Conservation (phyloP, 2,113 vertebrate species). For the Anguilla rostrata region DNA sequence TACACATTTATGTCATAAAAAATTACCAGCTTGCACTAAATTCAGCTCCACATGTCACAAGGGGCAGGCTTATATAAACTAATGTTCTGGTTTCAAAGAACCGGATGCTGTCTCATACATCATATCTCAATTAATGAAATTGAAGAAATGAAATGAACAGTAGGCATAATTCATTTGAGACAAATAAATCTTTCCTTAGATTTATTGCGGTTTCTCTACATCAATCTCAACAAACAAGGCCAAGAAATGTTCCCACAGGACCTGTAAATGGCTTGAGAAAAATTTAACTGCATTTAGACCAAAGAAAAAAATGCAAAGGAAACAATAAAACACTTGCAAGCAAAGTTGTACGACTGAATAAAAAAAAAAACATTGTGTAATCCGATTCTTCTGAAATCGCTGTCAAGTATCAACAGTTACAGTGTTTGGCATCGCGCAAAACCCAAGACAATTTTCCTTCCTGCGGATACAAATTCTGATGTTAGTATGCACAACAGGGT, state of each 20-base stretch:
- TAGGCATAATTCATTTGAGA: constrained; percentile 20
- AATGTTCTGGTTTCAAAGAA: constrained; percentile 50
- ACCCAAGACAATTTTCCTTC: not conserved
- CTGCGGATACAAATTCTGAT: not conserved
- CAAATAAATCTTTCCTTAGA: constrained; percentile 23
- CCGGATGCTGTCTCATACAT: constrained; percentile 25
- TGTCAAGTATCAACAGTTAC: not conserved
- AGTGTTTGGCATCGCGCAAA: not conserved
- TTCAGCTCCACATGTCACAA: constrained; percentile 20
- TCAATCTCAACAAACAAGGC: not conserved
- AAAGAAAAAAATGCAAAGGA: not conserved
- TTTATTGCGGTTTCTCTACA: not conserved
- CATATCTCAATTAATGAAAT: not conserved
- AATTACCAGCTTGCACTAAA: constrained; percentile 30
- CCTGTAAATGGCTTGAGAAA: not conserved
- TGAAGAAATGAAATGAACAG: constrained; percentile 15
- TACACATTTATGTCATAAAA: not conserved
- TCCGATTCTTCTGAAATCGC: not conserved
- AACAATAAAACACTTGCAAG: not conserved
- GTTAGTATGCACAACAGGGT: not conserved
- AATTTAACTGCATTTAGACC: too few relatives aligned
- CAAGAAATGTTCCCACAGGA: not conserved
- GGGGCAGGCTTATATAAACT: constrained; percentile 50
- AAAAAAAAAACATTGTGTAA: constrained; percentile 8
- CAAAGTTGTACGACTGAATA: not conserved